Evolutionary conservation across 2,113 vertebrate genomes (phyloP), one percentile per base, ranked within the genome.

Genomic region (Arenaria interpres): DNA sequence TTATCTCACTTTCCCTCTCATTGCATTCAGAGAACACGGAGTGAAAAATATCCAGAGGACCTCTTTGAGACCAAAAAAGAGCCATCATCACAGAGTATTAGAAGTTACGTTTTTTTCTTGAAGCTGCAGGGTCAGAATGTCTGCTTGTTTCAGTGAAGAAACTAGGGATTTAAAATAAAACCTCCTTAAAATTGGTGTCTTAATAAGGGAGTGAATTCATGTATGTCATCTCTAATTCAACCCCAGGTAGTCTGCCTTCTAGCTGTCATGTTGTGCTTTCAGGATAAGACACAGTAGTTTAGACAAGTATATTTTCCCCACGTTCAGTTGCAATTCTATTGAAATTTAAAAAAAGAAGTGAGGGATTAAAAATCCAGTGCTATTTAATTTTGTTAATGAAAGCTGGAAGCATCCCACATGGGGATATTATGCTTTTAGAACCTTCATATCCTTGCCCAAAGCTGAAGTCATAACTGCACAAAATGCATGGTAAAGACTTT

Each of bases 11-110:
- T 78, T 69, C 30, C 15, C 24, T 78, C 75, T 64, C n/a, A 12
- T 7, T 54, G n/a, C 43, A 39, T 73, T 37, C 4, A 73, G n/a
- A 89, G 18, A 9, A 60, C 27, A 23, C 2, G 2, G 50, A 82
- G 9, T 59, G 60, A 93, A 86, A 77, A 74, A 76, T 73, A 82
- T 45, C 82, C 30, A 48, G 73, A 95, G 19, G 32, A 73, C 25
- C 2, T 37, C 21, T 82, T 3, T 62, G 41, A 86, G 63, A 35
- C 33, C 8, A 56, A 66, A 72, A 85, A 64, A 56, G 14, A 72
- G 14, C 45, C 13, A 79, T 23, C 13, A 79, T 23, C 32, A 35
- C 5, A 30, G 33, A 27, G 16, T 69, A 80, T 71, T 43, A 25
- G 0, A 1, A 53, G 21, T 54, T 57, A 53, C 1, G 4, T 57